Base-by-base conservation (phyloP, 2,888 invertebrate species). In the Ptychoptera contaminata region DNA sequence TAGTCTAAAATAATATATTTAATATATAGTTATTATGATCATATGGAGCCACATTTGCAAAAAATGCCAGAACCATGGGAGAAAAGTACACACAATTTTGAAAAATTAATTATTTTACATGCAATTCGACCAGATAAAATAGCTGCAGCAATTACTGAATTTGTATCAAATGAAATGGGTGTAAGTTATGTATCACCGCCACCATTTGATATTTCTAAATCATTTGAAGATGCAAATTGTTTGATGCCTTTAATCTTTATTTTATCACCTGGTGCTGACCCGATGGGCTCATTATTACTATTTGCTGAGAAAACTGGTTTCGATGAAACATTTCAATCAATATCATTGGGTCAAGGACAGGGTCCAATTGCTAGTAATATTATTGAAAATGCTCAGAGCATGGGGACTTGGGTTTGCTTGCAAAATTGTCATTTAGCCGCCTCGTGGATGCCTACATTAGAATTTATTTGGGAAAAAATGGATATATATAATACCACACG, bases 381-480 rank as follows among this genome's bases (percentile, higher is more conserved):
- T 74, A 79, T 90, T 63, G 70, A 68, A 47, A 66, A 72, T 40
- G 85, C 87, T 4, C 71, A 76, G 50, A 82, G 85, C 53, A 69
- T 74, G 47, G 91, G 91, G 0, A 79, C 78, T 55, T 92, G 91
- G 91, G 81, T 90, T 0, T 90, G 66, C 37, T 55, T 65, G 12
- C 71, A 90, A 78, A 91, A 91, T 65, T 91, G 91, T 54, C 91
- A 91, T 61, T 67, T 91, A 56, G 83, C 90, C 0, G 87, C 87
- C 0, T 88, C 87, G 40, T 91, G 84, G 82, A 88, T 91, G 88
- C 82, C 88, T 4, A 70, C 73, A 11, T 62, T 91, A 44, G 90
- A 91, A 61, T 66, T 76, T 50, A 66, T 83, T 47, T 79, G 88
- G 56, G 90, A 90, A 56, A 76, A 75, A 50, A 78, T 90, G 52